Conservation (phyloP, 2,113 vertebrate genomes). For the Ciconia boyciana region DNA sequence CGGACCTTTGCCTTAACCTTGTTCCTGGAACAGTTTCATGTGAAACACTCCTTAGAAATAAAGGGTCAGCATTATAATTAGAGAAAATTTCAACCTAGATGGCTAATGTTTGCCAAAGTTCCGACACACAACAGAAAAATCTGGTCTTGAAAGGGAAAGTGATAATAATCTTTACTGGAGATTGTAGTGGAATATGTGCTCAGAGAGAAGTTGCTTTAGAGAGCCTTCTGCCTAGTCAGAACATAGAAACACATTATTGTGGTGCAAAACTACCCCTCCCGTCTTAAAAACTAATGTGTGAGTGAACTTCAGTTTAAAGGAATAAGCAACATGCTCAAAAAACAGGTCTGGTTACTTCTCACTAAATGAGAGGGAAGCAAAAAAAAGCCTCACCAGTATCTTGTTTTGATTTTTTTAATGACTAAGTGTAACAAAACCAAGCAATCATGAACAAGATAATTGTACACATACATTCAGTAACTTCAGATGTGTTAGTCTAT, state of each 20-base stretch:
- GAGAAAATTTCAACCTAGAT: background rate
- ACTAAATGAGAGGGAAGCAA: background rate
- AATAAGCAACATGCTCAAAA: background rate
- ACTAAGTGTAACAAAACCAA: conserved; percentile 19
- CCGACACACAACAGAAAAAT: background rate
- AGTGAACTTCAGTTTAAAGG: background rate
- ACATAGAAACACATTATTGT: background rate
- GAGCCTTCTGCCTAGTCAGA: background rate
- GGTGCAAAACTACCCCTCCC: background rate
- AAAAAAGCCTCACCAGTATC: background rate
- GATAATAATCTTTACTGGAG: background rate
- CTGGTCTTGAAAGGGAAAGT: background rate
- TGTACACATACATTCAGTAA: background rate
- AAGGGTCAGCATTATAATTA: background rate
- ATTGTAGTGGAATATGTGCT: background rate
- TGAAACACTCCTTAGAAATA: background rate
- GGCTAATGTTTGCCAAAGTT: background rate
- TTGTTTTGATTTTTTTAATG: conserved; percentile 28
- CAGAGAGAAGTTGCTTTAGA: background rate
- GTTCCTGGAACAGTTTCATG: background rate
- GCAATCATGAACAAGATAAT: background rate
- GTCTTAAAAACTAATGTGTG: background rate
- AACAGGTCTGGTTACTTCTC: background rate
- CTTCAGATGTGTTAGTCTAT: background rate
- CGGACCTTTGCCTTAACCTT: background rate